Evolutionary conservation across 2,797 vertebrate genomes (phyloP).

Genomic region (Acanthornis magna): DNA sequence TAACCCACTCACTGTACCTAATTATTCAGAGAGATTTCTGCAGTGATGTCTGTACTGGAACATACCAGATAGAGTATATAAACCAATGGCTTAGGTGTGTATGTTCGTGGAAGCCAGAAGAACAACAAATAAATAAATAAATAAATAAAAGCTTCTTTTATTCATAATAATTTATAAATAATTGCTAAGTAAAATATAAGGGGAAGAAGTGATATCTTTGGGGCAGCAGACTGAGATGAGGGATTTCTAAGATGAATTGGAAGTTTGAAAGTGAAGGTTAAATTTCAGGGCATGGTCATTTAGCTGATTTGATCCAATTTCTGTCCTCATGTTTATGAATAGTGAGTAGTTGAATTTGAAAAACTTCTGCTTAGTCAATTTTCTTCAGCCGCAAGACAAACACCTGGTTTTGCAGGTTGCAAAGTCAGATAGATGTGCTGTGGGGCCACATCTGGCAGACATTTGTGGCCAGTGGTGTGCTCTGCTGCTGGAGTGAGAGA

Average conservation of each 20-base stretch:
- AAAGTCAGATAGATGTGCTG: background rate
- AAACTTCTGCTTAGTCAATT: background rate
- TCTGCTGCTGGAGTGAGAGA: background rate
- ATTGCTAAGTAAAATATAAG: background rate
- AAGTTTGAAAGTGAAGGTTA: background rate
- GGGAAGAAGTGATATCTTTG: background rate
- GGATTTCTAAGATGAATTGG: background rate
- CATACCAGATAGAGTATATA: background rate
- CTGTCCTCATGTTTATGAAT: background rate
- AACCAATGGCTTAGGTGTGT: background rate
- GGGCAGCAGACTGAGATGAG: background rate
- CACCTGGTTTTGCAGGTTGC: background rate
- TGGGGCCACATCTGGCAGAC: background rate
- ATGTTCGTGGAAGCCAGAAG: background rate
- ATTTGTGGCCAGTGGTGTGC: background rate
- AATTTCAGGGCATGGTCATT: background rate
- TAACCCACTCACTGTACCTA: background rate
- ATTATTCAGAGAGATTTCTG: background rate
- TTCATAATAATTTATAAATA: background rate
- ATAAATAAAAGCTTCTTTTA: background rate
- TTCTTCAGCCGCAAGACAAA: background rate
- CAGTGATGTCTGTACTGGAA: background rate
- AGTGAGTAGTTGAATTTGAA: background rate
- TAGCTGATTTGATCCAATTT: background rate
- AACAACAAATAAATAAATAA: background rate